Conservation (phyloP, 1,140 invertebrate species). For the Ridgeia piscesae region DNA sequence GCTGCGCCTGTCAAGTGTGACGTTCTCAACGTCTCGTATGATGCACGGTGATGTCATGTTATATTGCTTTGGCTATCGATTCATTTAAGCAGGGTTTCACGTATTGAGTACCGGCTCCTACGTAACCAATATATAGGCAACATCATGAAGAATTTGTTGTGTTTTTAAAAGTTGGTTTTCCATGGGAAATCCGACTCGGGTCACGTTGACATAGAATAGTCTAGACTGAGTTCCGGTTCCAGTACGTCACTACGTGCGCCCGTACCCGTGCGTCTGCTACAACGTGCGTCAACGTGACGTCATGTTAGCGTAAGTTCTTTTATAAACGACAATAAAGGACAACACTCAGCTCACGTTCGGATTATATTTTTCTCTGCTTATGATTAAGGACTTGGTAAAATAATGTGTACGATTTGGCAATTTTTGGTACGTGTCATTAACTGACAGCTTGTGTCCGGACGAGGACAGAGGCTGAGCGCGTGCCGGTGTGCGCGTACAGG, state of each 20-base stretch:
- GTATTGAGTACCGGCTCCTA: neutral
- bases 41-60: neutral
- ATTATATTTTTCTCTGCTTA: neutral
- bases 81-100: neutral
- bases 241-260: too few relatives aligned
- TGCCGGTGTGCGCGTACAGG: too few relatives aligned
- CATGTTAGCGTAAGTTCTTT: neutral
- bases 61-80: neutral
- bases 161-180: neutral
- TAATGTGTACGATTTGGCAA: too few relatives aligned
- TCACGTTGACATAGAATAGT: too few relatives aligned
- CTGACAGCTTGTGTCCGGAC: too few relatives aligned
- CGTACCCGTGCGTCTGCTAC: neutral
- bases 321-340: neutral
- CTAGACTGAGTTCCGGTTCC: neutral
- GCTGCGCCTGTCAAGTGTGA: neutral
- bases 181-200: neutral
- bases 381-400: too few relatives aligned
- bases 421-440: too few relatives aligned
- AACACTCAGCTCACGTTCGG: neutral
- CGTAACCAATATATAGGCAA: neutral
- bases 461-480: too few relatives aligned
- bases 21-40: neutral
- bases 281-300: neutral
- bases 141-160: neutral